Percentiles rank a stretch among this genome's conserved stretches.
Conservation (phyloP, 2,113 vertebrate species). For the Tetraodon nigroviridis region DNA sequence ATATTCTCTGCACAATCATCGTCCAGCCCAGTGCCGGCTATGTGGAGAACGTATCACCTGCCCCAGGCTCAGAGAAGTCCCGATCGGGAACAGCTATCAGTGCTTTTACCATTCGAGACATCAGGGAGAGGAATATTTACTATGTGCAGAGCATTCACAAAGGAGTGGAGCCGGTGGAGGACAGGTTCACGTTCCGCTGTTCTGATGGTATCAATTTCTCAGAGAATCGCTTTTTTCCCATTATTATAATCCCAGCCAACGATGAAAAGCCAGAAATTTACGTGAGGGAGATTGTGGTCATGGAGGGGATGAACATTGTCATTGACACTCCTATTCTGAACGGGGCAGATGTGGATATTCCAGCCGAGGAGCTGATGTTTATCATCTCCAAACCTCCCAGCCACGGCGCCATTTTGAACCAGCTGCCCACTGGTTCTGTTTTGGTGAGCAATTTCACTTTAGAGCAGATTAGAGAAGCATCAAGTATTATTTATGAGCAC, state of each 20-base stretch:
- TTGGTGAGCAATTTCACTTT: slow-evolving; percentile 84
- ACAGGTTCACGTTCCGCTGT: slow-evolving; percentile 87
- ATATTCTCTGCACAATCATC: slow-evolving; percentile 89
- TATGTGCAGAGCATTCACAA: slow-evolving; percentile 92
- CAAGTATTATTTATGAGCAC: slow-evolving; percentile 91
- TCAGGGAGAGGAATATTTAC: slow-evolving; percentile 81
- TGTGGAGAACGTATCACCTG: slow-evolving; percentile 91
- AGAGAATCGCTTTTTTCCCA: slow-evolving; percentile 81
- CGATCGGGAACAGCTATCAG: slow-evolving; percentile 86
- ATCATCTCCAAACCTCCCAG: slow-evolving; percentile 80
- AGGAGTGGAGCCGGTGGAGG: slow-evolving; percentile 87
- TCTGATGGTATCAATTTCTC: slow-evolving; percentile 94
- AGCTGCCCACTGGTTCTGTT: slow-evolving; percentile 81
- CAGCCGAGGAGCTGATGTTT: slow-evolving; percentile 79
- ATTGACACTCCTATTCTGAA: slow-evolving; percentile 85
- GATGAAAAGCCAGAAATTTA: slow-evolving; percentile 92
- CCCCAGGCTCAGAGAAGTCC: slow-evolving; percentile 94
- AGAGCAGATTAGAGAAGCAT: slow-evolving; percentile 85
- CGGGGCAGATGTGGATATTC: slow-evolving; percentile 83
- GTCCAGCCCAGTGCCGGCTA: slow-evolving; percentile 87
- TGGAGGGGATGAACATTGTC: slow-evolving; percentile 93
- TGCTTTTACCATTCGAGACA: slow-evolving; percentile 87
- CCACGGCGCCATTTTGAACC: slow-evolving; percentile 85
- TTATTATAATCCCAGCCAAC: slow-evolving; percentile 82
- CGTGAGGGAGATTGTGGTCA: slow-evolving; percentile 84